Evolutionary conservation across 1,140 invertebrate species (phyloP).

Genomic region (Metaphire vulgaris): DNA sequence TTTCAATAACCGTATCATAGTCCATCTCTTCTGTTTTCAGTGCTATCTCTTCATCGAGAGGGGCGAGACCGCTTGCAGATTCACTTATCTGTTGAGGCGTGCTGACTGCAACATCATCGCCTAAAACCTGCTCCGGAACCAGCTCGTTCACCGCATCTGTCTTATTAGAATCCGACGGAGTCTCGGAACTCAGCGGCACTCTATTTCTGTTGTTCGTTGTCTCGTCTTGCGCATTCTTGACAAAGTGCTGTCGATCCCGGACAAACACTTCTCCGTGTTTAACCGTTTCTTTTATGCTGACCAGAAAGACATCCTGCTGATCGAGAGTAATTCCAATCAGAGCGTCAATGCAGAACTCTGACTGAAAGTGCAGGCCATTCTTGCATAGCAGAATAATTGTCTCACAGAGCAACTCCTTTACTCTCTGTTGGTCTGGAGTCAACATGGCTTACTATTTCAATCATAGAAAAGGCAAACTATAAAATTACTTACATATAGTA

Average conservation of each 20-base stretch:
- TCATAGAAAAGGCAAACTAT: too few relatives aligned
- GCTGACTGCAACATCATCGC: too few relatives aligned
- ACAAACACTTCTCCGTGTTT: conserved; percentile 15
- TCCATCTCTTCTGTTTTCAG: neutral
- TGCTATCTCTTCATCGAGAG: neutral
- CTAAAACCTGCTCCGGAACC: neutral
- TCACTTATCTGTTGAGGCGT: too few relatives aligned
- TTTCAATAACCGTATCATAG: neutral
- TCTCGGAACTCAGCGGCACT: neutral
- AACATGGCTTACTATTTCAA: conserved; percentile 10
- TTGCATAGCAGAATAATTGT: conserved; percentile 24
- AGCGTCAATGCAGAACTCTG: conserved; percentile 16
- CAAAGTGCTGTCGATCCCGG: conserved; percentile 5
- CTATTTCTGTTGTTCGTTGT: neutral
- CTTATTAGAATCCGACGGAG: neutral
- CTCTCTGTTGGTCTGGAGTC: conserved; percentile 22
- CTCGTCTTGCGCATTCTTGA: too few relatives aligned
- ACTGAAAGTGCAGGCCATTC: conserved; percentile 20
- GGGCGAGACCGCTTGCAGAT: neutral
- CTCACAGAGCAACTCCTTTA: conserved; percentile 15
- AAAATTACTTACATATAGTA: too few relatives aligned
- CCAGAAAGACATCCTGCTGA: conserved; percentile 20
- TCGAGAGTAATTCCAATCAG: conserved; percentile 25
- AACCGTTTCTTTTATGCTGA: conserved; percentile 18
- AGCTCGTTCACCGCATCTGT: neutral